Base-by-base conservation (phyloP, 2,113 vertebrate species). In the Gymnarchus niloticus region DNA sequence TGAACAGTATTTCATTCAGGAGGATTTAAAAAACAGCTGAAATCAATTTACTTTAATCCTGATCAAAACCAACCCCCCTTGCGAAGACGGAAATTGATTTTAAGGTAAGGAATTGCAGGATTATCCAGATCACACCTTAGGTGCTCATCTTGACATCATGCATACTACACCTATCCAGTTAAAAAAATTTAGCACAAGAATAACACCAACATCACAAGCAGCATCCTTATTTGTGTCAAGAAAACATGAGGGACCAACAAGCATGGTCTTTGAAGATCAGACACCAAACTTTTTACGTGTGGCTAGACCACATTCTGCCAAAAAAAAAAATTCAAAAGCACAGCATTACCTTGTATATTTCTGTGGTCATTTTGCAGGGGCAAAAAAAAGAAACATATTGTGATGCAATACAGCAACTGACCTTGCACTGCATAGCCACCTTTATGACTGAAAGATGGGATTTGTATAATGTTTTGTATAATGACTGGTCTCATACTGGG, bases 1-100 rank as follows among this genome's bases (percentile, higher is more conserved):
- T 52, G 25, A 85, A 85, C 61, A 56, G 23, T 21, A 41, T 86
- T 81, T 61, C 23, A 61, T 37, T 25, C 44, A 9, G 28, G 80
- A 21, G 28, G 80, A 73, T 73, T 37, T 54, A 85, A 86, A 8
- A 57, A 84, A 46, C 37, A 59, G 41, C 21, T 56, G 19, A 49
- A 87, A 56, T 49, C 10, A 83, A 81, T 81, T 44, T 14, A 37
- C 10, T 76, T 73, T 73, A 81, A 81, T 51, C 52, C 59, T 46
- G 48, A 77, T 37, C 56, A 54, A 65, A 51, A 84, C 25, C 28
- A 41, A n/a, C 59, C 56, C 48, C 25, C 10, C 2, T 3, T 28
- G 17, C 46, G n/a, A 25, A 28, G 37, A 56, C 12, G 59, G 61
- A 86, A 83, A 85, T 87, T 87, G 87, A 89, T 88, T 90, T 78